phyloP scores from a whole-genome alignment of 2,113 vertebrate species.

The Cyphomyrus plagiostoma region DNA sequence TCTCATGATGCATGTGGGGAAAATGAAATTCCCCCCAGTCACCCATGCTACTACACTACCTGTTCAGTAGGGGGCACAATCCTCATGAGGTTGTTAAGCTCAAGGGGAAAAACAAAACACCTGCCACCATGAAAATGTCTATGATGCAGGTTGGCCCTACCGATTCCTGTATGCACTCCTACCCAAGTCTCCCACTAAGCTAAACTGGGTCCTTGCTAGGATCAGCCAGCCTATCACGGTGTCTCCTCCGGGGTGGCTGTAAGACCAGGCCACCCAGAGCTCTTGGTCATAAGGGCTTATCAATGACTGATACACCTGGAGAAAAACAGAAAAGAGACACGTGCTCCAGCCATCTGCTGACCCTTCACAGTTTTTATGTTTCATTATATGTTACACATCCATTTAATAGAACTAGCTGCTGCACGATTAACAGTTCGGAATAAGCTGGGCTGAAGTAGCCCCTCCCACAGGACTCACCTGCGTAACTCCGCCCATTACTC shows the following conservation, averaged over 20 bases:
- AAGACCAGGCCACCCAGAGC: slow-evolving; percentile 26
- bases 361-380: background rate
- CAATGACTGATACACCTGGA: slow-evolving; percentile 88
- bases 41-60: background rate
- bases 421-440: background rate
- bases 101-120: background rate
- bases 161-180: background rate
- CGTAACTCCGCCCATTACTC: slow-evolving; percentile 92
- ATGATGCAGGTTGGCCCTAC: background rate
- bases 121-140: background rate
- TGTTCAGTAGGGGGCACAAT: background rate
- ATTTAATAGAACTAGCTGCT: background rate
- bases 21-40: background rate
- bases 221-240: slow-evolving; percentile 8
- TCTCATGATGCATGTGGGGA: background rate
- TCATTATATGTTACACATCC: background rate
- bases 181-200: background rate
- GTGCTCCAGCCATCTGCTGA: background rate
- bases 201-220: background rate
- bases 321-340: background rate
- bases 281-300: slow-evolving; percentile 78
- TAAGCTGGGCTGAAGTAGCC: slow-evolving; percentile 41
- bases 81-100: background rate
- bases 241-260: slow-evolving; percentile 8
- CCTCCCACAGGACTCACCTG: slow-evolving; percentile 68